A percentile compares a stretch with the other conserved stretches of the same genome.
These are phyloP conservation scores for Lepidurus packardi DNA, from an alignment of 1,140 invertebrate species.

Conservation along the genomic window DNA sequence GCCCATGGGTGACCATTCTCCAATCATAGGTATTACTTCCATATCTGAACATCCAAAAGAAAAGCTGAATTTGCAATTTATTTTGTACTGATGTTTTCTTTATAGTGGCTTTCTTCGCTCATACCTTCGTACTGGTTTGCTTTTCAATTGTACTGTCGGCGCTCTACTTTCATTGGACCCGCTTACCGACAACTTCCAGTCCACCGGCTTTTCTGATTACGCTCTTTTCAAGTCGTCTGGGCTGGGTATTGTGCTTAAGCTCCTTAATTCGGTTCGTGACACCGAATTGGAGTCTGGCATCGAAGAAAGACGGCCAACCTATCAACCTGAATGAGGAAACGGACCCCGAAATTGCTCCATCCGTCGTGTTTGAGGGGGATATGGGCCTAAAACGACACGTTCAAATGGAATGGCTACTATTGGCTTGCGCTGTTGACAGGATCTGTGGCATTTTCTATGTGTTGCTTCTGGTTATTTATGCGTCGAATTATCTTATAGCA, in stretches of 20 bases:
- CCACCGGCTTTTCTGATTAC: background rate
- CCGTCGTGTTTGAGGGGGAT: background rate
- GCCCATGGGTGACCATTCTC: conserved; percentile 53
- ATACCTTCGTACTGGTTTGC: background rate
- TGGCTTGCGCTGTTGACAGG: background rate
- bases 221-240: background rate
- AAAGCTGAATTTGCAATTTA: background rate
- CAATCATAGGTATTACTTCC: conserved; percentile 53
- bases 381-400: background rate
- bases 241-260: background rate
- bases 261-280: background rate
- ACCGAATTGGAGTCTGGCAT: background rate
- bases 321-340: background rate
- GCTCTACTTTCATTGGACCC: background rate
- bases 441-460: background rate
- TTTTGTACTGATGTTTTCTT: background rate
- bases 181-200: background rate
- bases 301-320: conserved; percentile 7
- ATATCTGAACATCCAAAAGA: too few species aligned
- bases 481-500: background rate
- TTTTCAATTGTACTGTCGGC: background rate
- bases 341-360: background rate
- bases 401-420: background rate
- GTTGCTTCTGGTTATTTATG: background rate
- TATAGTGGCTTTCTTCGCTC: background rate